Conservation (phyloP, 2,888 invertebrate genomes). For the Acronicta leporina region DNA sequence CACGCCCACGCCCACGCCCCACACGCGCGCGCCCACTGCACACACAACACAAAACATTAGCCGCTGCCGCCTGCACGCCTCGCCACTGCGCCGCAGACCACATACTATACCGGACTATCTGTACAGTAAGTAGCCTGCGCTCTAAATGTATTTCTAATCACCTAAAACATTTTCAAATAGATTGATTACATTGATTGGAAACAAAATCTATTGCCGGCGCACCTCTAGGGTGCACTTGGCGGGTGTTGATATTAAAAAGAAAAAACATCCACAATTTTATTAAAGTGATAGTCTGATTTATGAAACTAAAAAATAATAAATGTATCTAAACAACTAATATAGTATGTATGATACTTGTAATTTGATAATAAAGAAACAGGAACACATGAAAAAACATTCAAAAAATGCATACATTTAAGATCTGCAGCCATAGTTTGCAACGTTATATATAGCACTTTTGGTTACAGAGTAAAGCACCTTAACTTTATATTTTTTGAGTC, state of each 20-base stretch:
- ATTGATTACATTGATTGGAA: conserved; percentile 22
- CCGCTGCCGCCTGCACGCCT: not conserved
- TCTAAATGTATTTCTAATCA: conserved; percentile 30
- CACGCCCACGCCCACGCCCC: conserved; percentile 33
- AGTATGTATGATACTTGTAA: conserved; percentile 10
- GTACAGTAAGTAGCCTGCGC: conserved; percentile 5
- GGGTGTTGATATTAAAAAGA: conserved; percentile 26
- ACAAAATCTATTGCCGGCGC: conserved; percentile 23
- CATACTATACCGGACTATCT: conserved; percentile 13
- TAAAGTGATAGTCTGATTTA: conserved; percentile 37
- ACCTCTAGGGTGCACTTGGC: conserved; percentile 28
- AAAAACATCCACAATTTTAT: conserved; percentile 40
- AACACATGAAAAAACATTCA: conserved; percentile 39
- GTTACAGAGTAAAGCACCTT: not conserved
- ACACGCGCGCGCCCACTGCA: conserved; percentile 66
- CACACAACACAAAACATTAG: conserved; percentile 27
- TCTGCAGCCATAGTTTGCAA: conserved; percentile 27
- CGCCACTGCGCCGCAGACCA: not conserved
- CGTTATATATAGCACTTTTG: not conserved
- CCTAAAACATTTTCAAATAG: conserved; percentile 32
- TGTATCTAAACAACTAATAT: conserved; percentile 7
- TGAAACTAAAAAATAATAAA: conserved; percentile 30
- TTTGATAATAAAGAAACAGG: conserved; percentile 18
- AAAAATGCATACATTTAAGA: conserved; percentile 22
- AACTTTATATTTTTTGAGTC: no score